Evolutionary conservation across 2,113 vertebrate species (phyloP), one percentile per base, ranked within the genome.

Genomic region (Pterocles orientalis): DNA sequence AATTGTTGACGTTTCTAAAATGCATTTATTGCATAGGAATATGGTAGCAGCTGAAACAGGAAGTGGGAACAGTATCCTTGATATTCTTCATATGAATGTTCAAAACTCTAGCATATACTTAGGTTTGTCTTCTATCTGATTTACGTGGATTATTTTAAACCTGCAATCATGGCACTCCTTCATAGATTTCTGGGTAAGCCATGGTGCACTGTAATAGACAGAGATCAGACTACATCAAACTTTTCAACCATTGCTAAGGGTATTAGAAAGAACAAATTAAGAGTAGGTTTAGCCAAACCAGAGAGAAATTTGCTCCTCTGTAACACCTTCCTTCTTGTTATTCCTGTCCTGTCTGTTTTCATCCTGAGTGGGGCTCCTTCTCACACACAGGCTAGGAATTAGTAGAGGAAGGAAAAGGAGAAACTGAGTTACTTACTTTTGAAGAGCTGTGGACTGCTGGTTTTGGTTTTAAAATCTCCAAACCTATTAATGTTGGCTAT

Each of bases 391-490:
- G 7, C 43, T 65, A 69, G 71, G 41, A 93, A 82, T 75, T 64
- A 54, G 29, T 36, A 80, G 48, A 57, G 41, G 20, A 69, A 83
- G 71, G 19, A 87, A 82, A 21, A 75, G 4, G 8, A 82, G 26
- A 71, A 90, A 31, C 28, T 15, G 12, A 71, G 13, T 61, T 88
- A 45, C 15, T 65, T 41, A 41, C 41, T 69, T 78, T 85, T 76
- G 39, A 88, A 93, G 77, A 76, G 50, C 45, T 64, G 8, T 56
- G 14, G 9, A 31, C 51, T 81, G 18, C 24, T 92, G 12, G 12
- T 54, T 92, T 95, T 95, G 47, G 24, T 92, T 39, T 82, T 65
- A 80, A 76, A 69, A 85, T 72, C 58, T 82, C 41, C 75, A 94
- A 70, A 53, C 6, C 36, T 39, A 11, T 50, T 54, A 87, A 57